Evolutionary conservation across 2,888 invertebrate genomes (phyloP), one percentile per base, ranked within the genome.

Genomic region (Metallyticus violacea): DNA sequence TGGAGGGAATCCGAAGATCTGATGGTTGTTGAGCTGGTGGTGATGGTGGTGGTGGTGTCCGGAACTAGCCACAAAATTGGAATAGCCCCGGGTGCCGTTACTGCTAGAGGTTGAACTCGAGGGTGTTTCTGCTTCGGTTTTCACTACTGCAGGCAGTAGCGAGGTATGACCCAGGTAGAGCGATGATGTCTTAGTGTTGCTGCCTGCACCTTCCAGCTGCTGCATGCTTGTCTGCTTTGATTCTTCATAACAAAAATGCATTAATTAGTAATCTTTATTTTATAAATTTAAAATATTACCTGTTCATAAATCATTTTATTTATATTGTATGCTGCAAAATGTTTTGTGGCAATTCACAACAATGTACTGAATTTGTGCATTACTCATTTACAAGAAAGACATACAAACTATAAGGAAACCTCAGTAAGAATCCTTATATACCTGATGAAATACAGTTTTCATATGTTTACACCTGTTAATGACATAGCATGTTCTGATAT

Each of bases 151-250:
- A 79, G 93, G 92, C 88, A 94, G 90, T 22, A 94, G 91, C 6
- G 94, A 93, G 27, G 94, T 94, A 90, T 94, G 94, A 1, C 94
- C 94, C 78, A 94, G 91, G 90, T 93, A 94, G 0, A 93, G 93
- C 25, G 40, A 62, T 62, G 40, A 62, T 86, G 40, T 82, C 62
- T 86, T 85, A 93, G 89, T 89, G 89, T 81, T 30, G 26, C 78
- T 40, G 28, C 90, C 29, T 90, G 90, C 77, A 88, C 87, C 28
- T 89, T 89, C 81, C 89, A 90, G 76, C 88, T 89, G 83, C 89
- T 89, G 81, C 88, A 85, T 77, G 62, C 88, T 22, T 26, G 85
- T 77, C 79, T 79, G 30, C 28, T 77, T 26, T 79, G 40, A 26
- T 78, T 79, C 81, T 87, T 86, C 82, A 77, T 40, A 26, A 81